Percentiles rank a stretch among this genome's conserved stretches.
These are phyloP conservation scores for Microtus ochrogaster DNA, from an alignment of 2,113 vertebrate genomes.

Conservation along the genomic window DNA sequence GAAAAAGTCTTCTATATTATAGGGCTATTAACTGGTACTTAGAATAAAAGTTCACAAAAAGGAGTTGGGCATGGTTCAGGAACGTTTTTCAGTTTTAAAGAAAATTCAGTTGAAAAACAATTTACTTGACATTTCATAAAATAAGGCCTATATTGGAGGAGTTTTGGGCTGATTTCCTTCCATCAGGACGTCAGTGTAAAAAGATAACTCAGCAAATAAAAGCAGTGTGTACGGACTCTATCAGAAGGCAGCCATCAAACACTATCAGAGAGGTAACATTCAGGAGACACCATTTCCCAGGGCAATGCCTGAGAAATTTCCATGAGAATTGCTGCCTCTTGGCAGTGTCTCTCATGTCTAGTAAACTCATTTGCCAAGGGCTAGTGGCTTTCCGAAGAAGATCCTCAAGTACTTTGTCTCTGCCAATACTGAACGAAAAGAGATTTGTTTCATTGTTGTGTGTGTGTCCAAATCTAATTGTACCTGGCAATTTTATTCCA, in stretches of 20 bases:
- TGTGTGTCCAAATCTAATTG: neutral
- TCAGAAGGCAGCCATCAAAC: neutral
- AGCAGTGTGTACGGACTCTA: slow-evolving; percentile 36
- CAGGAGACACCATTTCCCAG: neutral
- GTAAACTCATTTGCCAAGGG: neutral
- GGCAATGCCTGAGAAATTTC: neutral
- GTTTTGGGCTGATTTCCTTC: slow-evolving; percentile 70
- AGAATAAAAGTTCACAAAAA: slow-evolving; percentile 74
- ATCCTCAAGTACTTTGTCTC: neutral
- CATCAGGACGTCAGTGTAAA: slow-evolving; percentile 63
- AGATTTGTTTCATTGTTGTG: neutral
- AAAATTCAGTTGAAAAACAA: slow-evolving; percentile 75
- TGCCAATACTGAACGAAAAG: neutral
- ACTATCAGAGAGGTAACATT: neutral
- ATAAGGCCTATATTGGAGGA: slow-evolving; percentile 58
- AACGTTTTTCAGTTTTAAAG: slow-evolving; percentile 57
- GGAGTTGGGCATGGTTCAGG: slow-evolving; percentile 70
- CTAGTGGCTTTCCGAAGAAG: neutral
- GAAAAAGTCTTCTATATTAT: neutral
- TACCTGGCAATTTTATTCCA: neutral
- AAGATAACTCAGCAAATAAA: slow-evolving; percentile 46
- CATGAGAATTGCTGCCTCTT: neutral
- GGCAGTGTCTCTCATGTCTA: neutral
- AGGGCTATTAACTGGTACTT: slow-evolving; percentile 74
- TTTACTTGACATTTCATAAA: slow-evolving; percentile 65